phyloP scores from a whole-genome alignment of 2,888 invertebrate species.

The Trachelus troglodyta region DNA sequence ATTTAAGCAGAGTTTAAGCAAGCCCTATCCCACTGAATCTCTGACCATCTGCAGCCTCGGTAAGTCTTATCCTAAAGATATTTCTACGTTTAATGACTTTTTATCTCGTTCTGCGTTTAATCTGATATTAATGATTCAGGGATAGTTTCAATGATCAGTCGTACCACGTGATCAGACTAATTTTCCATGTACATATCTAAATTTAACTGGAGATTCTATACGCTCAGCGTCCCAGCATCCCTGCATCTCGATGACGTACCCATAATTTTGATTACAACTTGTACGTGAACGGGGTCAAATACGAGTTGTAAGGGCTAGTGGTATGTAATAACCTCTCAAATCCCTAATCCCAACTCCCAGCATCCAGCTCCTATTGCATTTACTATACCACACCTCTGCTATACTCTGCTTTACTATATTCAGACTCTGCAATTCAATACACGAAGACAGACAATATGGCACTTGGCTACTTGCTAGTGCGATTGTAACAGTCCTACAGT shows the following conservation, averaged over 20 bases:
- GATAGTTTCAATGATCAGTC: not conserved
- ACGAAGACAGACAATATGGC: not conserved
- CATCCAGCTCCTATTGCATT: not conserved
- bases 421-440: not conserved
- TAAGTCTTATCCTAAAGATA: not conserved
- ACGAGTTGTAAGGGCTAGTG: constrained; percentile 21
- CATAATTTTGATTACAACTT: constrained; percentile 47
- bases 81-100: not conserved
- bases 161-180: not conserved
- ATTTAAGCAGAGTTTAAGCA: constrained; percentile 54
- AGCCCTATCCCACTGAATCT: not conserved
- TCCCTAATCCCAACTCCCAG: constrained; percentile 28
- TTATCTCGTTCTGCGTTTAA: too few relatives aligned
- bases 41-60: not conserved
- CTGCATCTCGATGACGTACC: constrained; percentile 38
- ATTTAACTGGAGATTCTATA: too few relatives aligned
- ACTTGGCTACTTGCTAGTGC: not conserved
- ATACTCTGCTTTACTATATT: not conserved
- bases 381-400: not conserved
- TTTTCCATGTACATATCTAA: not conserved
- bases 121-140: not conserved
- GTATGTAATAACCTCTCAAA: constrained; percentile 47
- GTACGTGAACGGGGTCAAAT: constrained; percentile 36
- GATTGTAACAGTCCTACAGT: not conserved
- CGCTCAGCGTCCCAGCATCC: constrained; percentile 14